Evolutionary conservation across 2,888 invertebrate species (phyloP).

Genomic region (Dolomedes plantarius): DNA sequence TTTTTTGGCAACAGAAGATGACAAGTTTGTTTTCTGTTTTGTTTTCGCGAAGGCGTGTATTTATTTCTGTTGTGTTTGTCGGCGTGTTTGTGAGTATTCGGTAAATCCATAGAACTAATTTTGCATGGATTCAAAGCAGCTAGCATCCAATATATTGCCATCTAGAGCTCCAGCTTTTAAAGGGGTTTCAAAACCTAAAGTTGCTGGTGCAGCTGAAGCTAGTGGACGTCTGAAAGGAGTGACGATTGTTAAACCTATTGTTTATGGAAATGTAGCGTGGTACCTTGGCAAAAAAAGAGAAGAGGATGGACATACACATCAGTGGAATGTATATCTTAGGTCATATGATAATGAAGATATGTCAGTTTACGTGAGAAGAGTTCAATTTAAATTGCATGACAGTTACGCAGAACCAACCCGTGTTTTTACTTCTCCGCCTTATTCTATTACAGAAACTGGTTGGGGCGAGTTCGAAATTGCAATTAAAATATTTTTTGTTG

Average conservation of each 20-base stretch:
- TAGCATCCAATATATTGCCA: no score
- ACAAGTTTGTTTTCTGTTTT: no score
- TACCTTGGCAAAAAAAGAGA: constrained; percentile 97
- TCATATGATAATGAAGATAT: constrained; percentile 83
- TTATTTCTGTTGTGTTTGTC: no score
- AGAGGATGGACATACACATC: constrained; percentile 98
- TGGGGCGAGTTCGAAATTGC: constrained; percentile 99
- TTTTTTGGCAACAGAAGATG: no score
- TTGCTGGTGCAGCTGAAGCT: not conserved
- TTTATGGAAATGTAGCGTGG: constrained; percentile 96
- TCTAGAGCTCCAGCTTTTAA: no score
- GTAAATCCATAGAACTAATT: no score
- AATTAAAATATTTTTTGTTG: constrained; percentile 97
- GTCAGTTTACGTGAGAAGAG: constrained; percentile 87
- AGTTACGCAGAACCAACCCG: constrained; percentile 96
- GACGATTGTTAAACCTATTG: constrained; percentile 79
- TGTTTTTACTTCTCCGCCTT: constrained; percentile 93
- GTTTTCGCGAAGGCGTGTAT: no score
- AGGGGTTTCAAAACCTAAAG: not conserved
- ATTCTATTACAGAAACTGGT: constrained; percentile 97
- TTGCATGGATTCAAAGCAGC: not conserved
- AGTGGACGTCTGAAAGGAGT: constrained; percentile 56
- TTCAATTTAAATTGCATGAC: constrained; percentile 96
- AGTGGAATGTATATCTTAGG: constrained; percentile 98
- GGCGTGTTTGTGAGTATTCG: no score